Base-by-base conservation (phyloP, 2,888 invertebrate genomes). In the Euplagia quadripunctaria region DNA sequence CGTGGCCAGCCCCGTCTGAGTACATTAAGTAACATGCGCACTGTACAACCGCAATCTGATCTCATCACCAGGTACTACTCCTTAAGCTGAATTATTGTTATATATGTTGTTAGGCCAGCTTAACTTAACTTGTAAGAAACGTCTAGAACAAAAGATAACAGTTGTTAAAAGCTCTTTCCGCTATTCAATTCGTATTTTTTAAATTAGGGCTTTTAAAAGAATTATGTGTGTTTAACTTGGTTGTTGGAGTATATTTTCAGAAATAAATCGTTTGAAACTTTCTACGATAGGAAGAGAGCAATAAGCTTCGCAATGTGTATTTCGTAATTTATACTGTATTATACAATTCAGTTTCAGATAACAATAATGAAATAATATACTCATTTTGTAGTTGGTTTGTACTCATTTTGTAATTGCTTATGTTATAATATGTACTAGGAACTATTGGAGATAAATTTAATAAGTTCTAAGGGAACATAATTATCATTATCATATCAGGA, bases 191-290 rank as follows among this genome's bases (percentile, higher is more conserved):
- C 65, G 68, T 68, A 73, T 77, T 74, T 68, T 75, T 65, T 68
- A 68, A 81, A 84, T 81, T 81, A 81, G 75, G 77, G 72, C 68
- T 78, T 71, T 76, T 77, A 73, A 80, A 61, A 72, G 67, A 73
- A 71, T 74, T 68, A 64, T 70, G 69, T 31, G 14, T 31, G 61
- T 14, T 61, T 31, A 61, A 31, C 61, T 61, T 61, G 31, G 14
- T 61, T 7, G 61, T 61, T 61, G 61, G 14, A 31, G 31, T 61
- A 20, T 61, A 2, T 61, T 61, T 61, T 70, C 51, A 31, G 68
- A 78, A 76, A 79, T 80, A 77, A 79, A 79, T 68, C 71, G 66
- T 77, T 83, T 79, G 72, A 80, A 49, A 66, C 68, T 76, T 73
- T 73, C 72, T 69, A 70, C 43, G 12, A 43, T n/a, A 31, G 41